Percentiles rank a stretch among this genome's conserved stretches.
Conservation (phyloP, 92 coral and sea anemone species). For the Porites evermanni region DNA sequence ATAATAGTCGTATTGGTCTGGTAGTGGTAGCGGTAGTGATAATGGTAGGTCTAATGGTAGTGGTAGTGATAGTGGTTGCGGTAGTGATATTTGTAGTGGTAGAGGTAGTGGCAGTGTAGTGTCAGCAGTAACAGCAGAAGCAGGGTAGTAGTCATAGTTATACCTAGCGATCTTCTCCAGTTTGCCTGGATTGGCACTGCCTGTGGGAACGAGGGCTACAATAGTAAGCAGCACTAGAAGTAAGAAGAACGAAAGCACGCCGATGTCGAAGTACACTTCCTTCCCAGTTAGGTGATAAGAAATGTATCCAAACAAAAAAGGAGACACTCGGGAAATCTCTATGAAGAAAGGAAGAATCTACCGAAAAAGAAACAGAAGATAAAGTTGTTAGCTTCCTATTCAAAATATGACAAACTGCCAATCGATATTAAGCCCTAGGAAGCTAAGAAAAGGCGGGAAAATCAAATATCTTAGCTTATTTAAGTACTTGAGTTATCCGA, state of each 20-base stretch:
- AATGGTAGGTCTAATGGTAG: too few species aligned
- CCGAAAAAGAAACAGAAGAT: background rate
- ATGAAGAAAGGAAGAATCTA: conserved; percentile 40
- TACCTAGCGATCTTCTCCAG: conserved; percentile 68
- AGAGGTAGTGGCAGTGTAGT: too few species aligned
- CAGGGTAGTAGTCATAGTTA: background rate
- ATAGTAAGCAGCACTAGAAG: conserved; percentile 16
- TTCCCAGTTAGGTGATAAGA: conserved; percentile 16
- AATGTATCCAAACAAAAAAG: conserved; percentile 21
- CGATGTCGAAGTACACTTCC: conserved; percentile 6
- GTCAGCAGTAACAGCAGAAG: background rate
- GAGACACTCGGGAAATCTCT: conserved; percentile 16
- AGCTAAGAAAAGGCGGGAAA: too few species aligned
- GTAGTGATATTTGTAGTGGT: too few species aligned
- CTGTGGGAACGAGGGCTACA: conserved; percentile 69
- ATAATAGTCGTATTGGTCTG: too few species aligned
- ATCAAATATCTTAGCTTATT: too few species aligned
- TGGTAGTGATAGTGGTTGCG: too few species aligned
- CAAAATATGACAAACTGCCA: background rate
- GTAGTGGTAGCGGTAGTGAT: too few species aligned
- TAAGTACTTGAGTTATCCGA: too few species aligned
- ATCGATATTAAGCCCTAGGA: background rate
- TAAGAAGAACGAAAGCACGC: background rate
- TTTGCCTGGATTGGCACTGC: conserved; percentile 49
- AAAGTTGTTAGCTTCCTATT: background rate